Conservation (phyloP, 2,113 vertebrate genomes). For the Tor tambroides region DNA sequence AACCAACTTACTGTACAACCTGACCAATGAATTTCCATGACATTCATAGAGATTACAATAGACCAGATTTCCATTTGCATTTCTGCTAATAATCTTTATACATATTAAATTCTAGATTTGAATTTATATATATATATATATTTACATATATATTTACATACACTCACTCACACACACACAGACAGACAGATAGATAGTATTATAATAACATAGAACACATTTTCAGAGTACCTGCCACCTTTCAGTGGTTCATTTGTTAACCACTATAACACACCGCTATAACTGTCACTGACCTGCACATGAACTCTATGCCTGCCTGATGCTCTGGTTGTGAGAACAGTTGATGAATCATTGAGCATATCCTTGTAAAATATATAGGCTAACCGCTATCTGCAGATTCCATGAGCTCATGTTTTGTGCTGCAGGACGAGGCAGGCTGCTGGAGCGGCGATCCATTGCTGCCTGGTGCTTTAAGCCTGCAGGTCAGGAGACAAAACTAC, state of each 20-base stretch:
- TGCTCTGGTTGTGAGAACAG: neutral
- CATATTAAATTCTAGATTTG: no score
- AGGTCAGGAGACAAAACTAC: neutral
- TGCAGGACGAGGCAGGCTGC: neutral
- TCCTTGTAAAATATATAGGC: neutral
- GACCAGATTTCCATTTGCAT: no score
- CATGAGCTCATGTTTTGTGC: conserved; percentile 12
- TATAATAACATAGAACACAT: no score
- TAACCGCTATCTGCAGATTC: neutral
- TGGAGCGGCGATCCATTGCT: neutral
- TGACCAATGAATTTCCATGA: neutral
- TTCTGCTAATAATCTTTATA: no score
- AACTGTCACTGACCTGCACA: neutral
- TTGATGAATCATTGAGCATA: neutral
- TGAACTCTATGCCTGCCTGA: neutral
- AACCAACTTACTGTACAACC: neutral
- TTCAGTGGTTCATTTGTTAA: no score
- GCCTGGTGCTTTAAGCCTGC: neutral
- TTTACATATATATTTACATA: no score
- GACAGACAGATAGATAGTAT: no score
- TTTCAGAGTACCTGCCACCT: no score
- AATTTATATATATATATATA: no score
- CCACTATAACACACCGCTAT: neutral
- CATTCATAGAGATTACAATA: neutral
- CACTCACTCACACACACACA: no score